phyloP scores from a whole-genome alignment of 2,888 invertebrate genomes.

The Athalia rosae region DNA sequence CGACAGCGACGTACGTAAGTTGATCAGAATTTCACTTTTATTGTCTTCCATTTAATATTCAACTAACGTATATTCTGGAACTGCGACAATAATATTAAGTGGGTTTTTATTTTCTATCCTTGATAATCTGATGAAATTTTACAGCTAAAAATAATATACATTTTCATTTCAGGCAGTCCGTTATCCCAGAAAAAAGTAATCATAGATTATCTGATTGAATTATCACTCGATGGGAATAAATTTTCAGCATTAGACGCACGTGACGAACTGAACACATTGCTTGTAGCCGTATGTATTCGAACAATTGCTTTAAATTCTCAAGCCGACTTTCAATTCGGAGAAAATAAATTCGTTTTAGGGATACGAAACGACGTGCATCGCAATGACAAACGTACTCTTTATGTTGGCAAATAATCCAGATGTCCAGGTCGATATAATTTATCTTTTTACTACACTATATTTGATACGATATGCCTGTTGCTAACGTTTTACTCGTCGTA shows the following conservation, averaged over 20 bases:
- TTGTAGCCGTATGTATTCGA: conserved; percentile 74
- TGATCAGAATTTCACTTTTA: no score
- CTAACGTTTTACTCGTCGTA: neutral
- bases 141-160: no score
- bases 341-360: conserved; percentile 51
- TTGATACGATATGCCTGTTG: neutral
- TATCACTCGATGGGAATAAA: conserved; percentile 74
- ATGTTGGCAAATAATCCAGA: conserved; percentile 58
- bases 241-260: conserved; percentile 76
- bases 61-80: no score
- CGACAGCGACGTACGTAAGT: no score
- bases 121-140: no score
- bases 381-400: conserved; percentile 53
- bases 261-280: conserved; percentile 78
- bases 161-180: conserved; percentile 35
- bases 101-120: no score
- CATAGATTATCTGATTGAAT: conserved; percentile 75
- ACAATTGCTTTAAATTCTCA: neutral
- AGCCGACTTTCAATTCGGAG: neutral
- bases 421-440: conserved; percentile 54
- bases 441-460: no score
- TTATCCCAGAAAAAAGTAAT: conserved; percentile 71
- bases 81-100: no score
- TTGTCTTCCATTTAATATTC: no score
- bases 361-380: conserved; percentile 57